Evolutionary conservation across 2,113 vertebrate genomes (phyloP), one percentile per base, ranked within the genome.

Genomic region (Aleadryas rufinucha): DNA sequence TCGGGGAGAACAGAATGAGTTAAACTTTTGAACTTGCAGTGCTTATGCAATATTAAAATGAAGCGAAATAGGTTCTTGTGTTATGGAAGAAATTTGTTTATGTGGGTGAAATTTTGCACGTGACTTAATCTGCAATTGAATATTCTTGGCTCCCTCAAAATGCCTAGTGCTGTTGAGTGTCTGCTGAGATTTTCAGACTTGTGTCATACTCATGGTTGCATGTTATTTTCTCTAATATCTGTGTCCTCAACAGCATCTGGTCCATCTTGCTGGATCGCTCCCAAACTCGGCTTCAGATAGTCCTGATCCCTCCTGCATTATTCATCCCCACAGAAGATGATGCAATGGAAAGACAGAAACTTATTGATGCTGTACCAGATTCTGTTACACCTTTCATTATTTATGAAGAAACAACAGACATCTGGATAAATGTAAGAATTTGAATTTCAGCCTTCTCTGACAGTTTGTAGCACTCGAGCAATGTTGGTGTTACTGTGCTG

Each of bases 341-440:
- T 78, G 98, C 97, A 89, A 98, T 98, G 97, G 98, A 98, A 86
- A 97, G 97, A 70, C 98, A 98, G 96, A 98, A 98, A 57, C 97
- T 98, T 68, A 97, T 98, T 9, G 96, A 98, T 77, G 97, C 97
- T 23, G 98, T 98, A 64, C 98, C 98, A 52, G 98, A 98, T 92
- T 98, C 96, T 84, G 96, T 98, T 86, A 98, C 98, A 5, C 98
- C 98, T 61, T 95, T 98, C 72, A 97, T 98, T 94, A 97, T 98
- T 95, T 98, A 98, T 85, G 98, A 98, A 95, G 98, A 98, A 94
- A 98, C 98, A 16, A 98, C 98, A 91, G 98, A 98, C 86, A 97
- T 98, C 96, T 98, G 98, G 98, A 98, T 98, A 97, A 98, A 98
- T 60, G 98, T 98, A 98, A 87, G 97, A 33, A 84, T 91, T 69